Evolutionary conservation across 2,797 vertebrate species (phyloP), one percentile per base, ranked within the genome.

Genomic region (Sandelia bainsii): DNA sequence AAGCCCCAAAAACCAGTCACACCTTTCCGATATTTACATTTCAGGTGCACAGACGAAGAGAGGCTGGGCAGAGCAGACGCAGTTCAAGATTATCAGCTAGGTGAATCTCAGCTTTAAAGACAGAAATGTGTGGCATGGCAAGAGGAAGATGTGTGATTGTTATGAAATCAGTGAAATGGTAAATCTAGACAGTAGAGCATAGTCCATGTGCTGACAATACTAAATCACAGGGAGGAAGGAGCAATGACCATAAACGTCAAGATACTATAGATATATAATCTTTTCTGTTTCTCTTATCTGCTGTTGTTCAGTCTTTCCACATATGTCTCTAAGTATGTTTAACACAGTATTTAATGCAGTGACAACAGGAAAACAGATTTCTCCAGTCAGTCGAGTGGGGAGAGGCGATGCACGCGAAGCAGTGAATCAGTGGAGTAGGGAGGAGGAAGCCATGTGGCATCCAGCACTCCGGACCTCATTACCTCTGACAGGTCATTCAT

Each of bases 401-500:
- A 58, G 67, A 75, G 50, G 69, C 11, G 20, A 69, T 46, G 64
- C 39, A 68, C 68, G 48, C 16, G 2, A 78, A 73, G 77, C 61
- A 57, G 77, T 75, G 79, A 87, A 75, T 85, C 82, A 70, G 77
- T 37, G 50, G 58, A 54, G 69, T 48, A 48, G 62, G 69, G 52
- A 87, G 69, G 77, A 87, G 87, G 82, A 89, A 90, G 87, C 88
- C 87, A 82, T 75, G 80, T 83, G 54, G 72, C 71, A 63, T 83
- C 82, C 83, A 82, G 88, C 72, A 22, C 81, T 88, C 89, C 75
- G 84, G 88, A 84, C 54, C 90, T 93, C 89, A 94, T 94, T 94
- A 88, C 75, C 86, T 90, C 83, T 94, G 95, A 95, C 93, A 95
- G 91, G 86, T 92, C 87, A 89, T 96, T 95, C 93, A 95, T 95